Evolutionary conservation across 2,888 invertebrate species (phyloP).

Genomic region (Nomada fucata): DNA sequence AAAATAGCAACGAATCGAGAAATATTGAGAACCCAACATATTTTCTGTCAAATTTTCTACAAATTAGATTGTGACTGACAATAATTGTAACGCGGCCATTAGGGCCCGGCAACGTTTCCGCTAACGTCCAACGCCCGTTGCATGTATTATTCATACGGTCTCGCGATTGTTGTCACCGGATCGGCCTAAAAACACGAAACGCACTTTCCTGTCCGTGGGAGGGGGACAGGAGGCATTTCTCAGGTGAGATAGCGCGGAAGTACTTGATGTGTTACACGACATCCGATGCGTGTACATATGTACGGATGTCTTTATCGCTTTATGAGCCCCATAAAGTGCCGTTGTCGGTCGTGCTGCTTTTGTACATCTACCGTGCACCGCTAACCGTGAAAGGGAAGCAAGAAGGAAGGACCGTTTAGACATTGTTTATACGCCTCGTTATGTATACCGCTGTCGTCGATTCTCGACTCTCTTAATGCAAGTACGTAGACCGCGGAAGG

Average conservation of each 20-base stretch:
- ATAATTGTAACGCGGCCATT: too few relatives aligned
- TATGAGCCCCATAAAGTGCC: conserved; percentile 78
- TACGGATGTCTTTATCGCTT: conserved; percentile 80
- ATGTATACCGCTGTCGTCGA: conserved; percentile 69
- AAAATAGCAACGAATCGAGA: too few relatives aligned
- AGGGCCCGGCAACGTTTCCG: too few relatives aligned
- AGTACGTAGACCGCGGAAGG: conserved; percentile 16
- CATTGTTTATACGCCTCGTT: conserved; percentile 78
- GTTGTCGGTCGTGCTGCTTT: conserved; percentile 65
- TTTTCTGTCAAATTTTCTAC: too few relatives aligned
- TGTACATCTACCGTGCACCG: conserved; percentile 47
- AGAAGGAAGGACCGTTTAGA: conserved; percentile 52
- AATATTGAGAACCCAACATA: too few relatives aligned
- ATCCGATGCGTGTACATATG: conserved; percentile 69
- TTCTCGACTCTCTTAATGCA: conserved; percentile 35
- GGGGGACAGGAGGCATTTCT: conserved; percentile 46
- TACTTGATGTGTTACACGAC: conserved; percentile 54
- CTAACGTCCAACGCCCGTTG: too few relatives aligned
- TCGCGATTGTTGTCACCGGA: too few relatives aligned
- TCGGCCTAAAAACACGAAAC: conserved; percentile 2
- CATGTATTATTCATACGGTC: too few relatives aligned
- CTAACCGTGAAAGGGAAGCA: conserved; percentile 28
- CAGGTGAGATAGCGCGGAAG: conserved; percentile 69
- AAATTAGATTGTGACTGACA: too few relatives aligned
- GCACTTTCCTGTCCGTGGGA: conserved; percentile 15